Evolutionary conservation across 2,113 vertebrate species (phyloP), one percentile per base, ranked within the genome.

Genomic region (Physeter macrocephalus): DNA sequence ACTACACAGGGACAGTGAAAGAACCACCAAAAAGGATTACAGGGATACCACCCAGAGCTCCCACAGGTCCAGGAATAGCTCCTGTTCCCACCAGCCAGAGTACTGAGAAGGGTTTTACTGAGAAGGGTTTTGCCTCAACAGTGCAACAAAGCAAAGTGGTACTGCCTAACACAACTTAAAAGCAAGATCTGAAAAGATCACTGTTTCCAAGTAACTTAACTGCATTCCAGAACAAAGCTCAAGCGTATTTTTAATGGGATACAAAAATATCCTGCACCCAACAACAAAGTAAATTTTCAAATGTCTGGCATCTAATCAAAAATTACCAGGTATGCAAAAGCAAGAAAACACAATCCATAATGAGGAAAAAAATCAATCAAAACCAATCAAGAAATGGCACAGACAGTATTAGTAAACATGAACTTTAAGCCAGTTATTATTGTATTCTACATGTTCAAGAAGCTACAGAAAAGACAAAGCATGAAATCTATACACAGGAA

Each of bases 221-320:
- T 95, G 36, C 17, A 92, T 91, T 67, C 72, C 54, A 91, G 74
- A 96, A 84, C 27, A 92, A 93, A 95, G 43, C 29, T 96, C 94
- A 95, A 93, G 54, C 95, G 20, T 64, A 87, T 36, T 72, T 89
- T 82, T 89, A 85, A 74, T 59, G 10, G 21, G 82, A 95, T 91
- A 84, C 13, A 93, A 95, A 97, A 96, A 84, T 36, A 90, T 25
- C 29, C 67, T 90, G 46, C 46, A 94, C 3, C 36, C 18, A 93
- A 88, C 29, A 94, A 90, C 31, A 95, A 93, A 36, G 23, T 77
- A 81, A 66, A 94, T 93, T 93, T 94, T 64, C 49, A 93, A 94
- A 88, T 88, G 17, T 71, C 34, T 96, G 54, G 14, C 25, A 96
- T 77, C 61, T 78, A 92, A 86, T 87, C 12, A 95, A 97, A 95